These are phyloP conservation scores for Chloroceryle inda DNA, from an alignment of 2,797 vertebrate species.

Conservation along the genomic window DNA sequence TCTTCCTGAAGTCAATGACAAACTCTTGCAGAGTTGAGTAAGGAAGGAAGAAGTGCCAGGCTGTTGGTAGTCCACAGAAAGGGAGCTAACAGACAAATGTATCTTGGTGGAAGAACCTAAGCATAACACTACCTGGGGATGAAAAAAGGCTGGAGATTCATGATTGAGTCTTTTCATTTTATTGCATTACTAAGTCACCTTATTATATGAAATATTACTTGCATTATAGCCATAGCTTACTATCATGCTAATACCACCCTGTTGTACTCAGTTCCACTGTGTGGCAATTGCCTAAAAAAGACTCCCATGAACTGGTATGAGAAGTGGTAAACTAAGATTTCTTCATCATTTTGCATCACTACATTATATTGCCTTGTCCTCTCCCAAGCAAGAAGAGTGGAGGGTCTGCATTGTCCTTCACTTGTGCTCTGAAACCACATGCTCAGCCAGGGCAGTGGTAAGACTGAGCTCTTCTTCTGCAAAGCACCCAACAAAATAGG, in stretches of 20 bases:
- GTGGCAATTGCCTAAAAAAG: not conserved
- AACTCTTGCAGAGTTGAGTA: not conserved
- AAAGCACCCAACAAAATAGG: accelerated
- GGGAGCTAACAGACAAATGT: not conserved
- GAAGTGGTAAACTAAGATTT: not conserved
- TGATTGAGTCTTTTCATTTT: not conserved
- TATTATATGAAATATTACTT: not conserved
- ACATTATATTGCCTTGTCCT: not conserved
- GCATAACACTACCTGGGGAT: not conserved
- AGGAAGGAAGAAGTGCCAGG: not conserved
- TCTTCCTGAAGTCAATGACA: not conserved
- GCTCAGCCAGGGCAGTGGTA: not conserved
- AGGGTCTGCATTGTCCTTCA: not conserved
- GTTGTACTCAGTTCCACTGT: not conserved
- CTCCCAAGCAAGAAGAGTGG: not conserved
- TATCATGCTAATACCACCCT: not conserved
- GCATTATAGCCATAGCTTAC: not conserved
- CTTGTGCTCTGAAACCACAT: not conserved
- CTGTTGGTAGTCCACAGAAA: not conserved
- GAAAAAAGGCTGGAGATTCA: not conserved
- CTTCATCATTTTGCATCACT: not conserved
- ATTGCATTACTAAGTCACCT: not conserved
- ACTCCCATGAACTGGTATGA: accelerated
- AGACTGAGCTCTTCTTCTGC: not conserved
- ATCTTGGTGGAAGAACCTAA: not conserved